A percentile compares a stretch with the other conserved stretches of the same genome.
Conservation (phyloP, 2,888 invertebrate genomes). For the Siphonodentalium dalli region DNA sequence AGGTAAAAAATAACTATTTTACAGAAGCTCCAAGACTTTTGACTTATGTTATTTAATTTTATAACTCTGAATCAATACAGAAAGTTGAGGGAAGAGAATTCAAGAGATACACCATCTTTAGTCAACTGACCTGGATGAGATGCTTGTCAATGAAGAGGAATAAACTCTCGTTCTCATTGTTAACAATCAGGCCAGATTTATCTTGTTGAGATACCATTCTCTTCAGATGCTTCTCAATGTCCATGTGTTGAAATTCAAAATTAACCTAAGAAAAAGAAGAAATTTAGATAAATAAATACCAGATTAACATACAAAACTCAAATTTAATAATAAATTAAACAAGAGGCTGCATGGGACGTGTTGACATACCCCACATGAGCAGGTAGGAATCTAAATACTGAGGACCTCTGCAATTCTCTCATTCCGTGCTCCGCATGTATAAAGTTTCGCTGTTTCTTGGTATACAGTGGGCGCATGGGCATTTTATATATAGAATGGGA, state of each 20-base stretch:
- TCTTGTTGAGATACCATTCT: constrained; percentile 49
- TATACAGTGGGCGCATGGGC: no score
- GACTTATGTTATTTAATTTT: no score
- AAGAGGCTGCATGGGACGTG: no score
- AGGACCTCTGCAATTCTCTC: no score
- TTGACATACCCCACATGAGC: no score
- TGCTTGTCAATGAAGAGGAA: constrained; percentile 61
- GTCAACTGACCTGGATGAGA: constrained; percentile 45
- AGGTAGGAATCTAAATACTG: no score
- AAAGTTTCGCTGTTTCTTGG: no score
- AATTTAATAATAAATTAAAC: neutral
- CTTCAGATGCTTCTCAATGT: constrained; percentile 59
- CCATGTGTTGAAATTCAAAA: constrained; percentile 50
- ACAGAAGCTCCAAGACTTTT: no score
- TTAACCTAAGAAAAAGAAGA: constrained; percentile 39
- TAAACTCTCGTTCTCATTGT: constrained; percentile 57
- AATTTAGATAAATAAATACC: neutral
- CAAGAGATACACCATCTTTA: neutral
- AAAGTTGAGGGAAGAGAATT: neutral
- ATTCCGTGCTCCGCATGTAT: no score
- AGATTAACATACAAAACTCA: neutral
- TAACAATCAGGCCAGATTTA: constrained; percentile 56
- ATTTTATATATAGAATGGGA: no score
- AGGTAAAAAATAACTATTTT: no score
- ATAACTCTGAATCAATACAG: neutral